These are phyloP conservation scores for Cryptus armator DNA, from an alignment of 2,888 invertebrate species.

Conservation along the genomic window DNA sequence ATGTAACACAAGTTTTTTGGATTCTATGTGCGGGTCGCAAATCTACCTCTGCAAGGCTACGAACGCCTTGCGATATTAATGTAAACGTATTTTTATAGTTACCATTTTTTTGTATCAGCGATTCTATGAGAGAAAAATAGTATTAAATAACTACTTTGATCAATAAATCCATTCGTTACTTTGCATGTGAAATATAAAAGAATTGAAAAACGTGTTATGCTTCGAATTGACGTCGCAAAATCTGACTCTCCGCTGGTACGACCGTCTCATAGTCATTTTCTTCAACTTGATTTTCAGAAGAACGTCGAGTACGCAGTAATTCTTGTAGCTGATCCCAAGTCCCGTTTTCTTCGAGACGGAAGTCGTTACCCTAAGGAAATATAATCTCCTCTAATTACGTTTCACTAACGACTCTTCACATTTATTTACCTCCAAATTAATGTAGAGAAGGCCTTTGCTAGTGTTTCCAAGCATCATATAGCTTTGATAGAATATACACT, in stretches of 20 bases:
- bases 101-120: not conserved
- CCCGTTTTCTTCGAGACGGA: conserved; percentile 53
- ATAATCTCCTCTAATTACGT: conserved; percentile 7
- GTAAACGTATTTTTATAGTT: conserved; percentile 14
- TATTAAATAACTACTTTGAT: not conserved
- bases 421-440: conserved; percentile 70
- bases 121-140: not conserved
- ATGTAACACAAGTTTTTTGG: not conserved
- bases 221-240: conserved; percentile 25
- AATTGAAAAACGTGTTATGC: not conserved
- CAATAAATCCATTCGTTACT: not conserved
- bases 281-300: not conserved
- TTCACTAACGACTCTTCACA: not conserved
- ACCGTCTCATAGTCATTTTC: not conserved
- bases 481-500: conserved; percentile 77
- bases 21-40: conserved; percentile 48
- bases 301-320: conserved; percentile 61
- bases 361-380: conserved; percentile 68
- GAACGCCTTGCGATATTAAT: not conserved
- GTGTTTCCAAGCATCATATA: conserved; percentile 73
- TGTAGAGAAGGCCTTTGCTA: conserved; percentile 70
- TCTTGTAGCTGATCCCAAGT: conserved; percentile 64
- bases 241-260: conserved; percentile 22
- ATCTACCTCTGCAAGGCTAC: conserved; percentile 9
- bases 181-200: not conserved